Evolutionary conservation across 2,113 vertebrate genomes (phyloP).

Genomic region (Rhinolophus ferrumequinum): DNA sequence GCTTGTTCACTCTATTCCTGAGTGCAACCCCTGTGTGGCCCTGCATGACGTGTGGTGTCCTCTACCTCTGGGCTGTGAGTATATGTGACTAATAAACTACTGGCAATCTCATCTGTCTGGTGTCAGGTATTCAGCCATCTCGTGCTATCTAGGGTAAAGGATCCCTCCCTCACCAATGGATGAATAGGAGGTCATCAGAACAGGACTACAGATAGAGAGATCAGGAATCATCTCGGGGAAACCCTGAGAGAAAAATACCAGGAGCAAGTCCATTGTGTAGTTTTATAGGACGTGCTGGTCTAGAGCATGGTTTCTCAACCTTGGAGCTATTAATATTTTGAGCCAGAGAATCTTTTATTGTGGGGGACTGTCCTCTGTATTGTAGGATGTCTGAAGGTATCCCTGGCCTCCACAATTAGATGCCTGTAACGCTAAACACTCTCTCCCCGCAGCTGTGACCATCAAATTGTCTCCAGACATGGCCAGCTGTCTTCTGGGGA

Average conservation of each 20-base stretch:
- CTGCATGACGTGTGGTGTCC: neutral
- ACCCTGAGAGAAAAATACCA: neutral
- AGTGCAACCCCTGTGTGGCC: neutral
- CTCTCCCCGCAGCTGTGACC: neutral
- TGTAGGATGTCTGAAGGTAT: neutral
- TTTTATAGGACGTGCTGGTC: neutral
- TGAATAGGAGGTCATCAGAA: neutral
- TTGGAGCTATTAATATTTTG: conserved; percentile 12
- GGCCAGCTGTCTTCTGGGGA: neutral
- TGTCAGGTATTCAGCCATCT: neutral
- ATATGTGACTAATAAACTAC: neutral
- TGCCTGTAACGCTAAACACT: neutral
- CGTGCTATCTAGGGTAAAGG: neutral
- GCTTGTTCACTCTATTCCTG: conserved; percentile 14
- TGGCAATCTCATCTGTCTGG: neutral
- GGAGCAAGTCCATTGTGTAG: neutral
- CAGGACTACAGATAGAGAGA: neutral
- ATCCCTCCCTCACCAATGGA: neutral
- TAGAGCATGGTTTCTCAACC: neutral
- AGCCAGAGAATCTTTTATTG: neutral
- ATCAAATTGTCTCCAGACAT: neutral
- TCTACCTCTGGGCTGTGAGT: neutral
- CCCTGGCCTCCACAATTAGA: neutral
- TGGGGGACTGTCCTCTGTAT: neutral
- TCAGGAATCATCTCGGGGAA: neutral